Percentiles rank a stretch among this genome's conserved stretches.
Evolutionary conservation across 2,113 vertebrate genomes (phyloP).

Genomic region (Chamaea fasciata): DNA sequence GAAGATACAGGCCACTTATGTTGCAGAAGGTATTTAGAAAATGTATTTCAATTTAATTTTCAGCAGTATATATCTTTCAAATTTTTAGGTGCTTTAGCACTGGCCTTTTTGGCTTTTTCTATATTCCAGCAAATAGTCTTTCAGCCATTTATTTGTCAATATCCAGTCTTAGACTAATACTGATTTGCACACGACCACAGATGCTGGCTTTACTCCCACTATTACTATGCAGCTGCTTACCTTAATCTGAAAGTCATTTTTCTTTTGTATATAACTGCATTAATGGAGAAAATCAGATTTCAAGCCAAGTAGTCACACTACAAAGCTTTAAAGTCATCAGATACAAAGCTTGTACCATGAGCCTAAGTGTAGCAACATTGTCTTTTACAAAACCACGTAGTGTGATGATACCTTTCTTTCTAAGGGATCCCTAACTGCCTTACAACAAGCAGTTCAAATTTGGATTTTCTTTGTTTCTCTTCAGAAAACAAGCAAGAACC

Average conservation of each 20-base stretch:
- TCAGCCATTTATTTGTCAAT: constrained; percentile 58
- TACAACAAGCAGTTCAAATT: neutral
- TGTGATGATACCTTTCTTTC: neutral
- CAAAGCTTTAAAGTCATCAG: constrained; percentile 53
- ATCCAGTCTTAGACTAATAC: constrained; percentile 35
- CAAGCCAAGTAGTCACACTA: constrained; percentile 50
- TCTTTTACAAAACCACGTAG: neutral
- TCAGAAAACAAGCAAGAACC: neutral
- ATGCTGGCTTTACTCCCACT: constrained; percentile 45
- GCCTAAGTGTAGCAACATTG: neutral
- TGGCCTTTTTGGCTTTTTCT: constrained; percentile 26
- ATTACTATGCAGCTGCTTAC: constrained; percentile 25
- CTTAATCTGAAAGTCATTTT: constrained; percentile 68
- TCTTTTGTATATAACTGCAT: constrained; percentile 60
- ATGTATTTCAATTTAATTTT: constrained; percentile 77
- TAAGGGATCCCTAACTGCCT: neutral
- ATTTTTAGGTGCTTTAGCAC: constrained; percentile 34
- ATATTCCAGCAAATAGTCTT: constrained; percentile 22
- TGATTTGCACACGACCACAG: constrained; percentile 42
- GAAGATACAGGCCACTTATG: constrained; percentile 76
- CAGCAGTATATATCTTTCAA: constrained; percentile 58
- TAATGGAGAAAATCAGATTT: constrained; percentile 67
- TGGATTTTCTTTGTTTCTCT: neutral
- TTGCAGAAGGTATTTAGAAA: constrained; percentile 74
- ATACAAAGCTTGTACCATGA: constrained; percentile 54